These are phyloP conservation scores for Clanis bilineata DNA, from an alignment of 2,888 invertebrate species.

Conservation along the genomic window DNA sequence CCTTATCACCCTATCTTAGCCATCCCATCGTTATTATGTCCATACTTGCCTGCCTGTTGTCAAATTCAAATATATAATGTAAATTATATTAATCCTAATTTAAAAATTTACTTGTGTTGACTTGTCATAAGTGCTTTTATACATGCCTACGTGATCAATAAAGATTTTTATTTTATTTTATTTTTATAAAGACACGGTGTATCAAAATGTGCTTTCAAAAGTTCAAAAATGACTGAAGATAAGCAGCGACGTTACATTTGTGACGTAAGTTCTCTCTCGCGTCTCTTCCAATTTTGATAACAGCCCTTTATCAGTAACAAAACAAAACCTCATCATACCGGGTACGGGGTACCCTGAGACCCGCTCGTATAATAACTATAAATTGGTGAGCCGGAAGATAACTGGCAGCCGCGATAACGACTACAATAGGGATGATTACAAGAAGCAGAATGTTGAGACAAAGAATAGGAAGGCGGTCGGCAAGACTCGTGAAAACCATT, in stretches of 20 bases:
- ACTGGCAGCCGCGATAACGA: constrained; percentile 50
- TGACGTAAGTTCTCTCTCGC: constrained; percentile 25
- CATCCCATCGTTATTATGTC: too few relatives aligned
- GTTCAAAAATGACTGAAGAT: constrained; percentile 1
- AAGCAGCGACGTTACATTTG: constrained; percentile 14
- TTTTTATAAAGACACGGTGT: neutral
- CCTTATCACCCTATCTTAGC: too few relatives aligned
- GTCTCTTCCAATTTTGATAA: constrained; percentile 36
- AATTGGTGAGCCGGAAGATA: constrained; percentile 52
- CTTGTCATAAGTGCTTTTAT: too few relatives aligned
- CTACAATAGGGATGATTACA: constrained; percentile 53
- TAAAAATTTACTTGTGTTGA: too few relatives aligned
- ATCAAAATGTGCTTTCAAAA: neutral
- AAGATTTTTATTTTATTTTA: too few relatives aligned
- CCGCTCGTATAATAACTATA: constrained; percentile 57
- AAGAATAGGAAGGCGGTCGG: constrained; percentile 39
- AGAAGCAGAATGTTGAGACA: constrained; percentile 53
- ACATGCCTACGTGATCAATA: too few relatives aligned
- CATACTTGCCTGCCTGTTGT: too few relatives aligned
- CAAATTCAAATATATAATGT: too few relatives aligned
- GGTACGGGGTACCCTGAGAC: constrained; percentile 40
- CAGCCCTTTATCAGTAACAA: constrained; percentile 45
- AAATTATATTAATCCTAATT: too few relatives aligned
- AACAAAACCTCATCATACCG: constrained; percentile 49
- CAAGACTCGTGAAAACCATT: constrained; percentile 7